A percentile compares a stretch with the other conserved stretches of the same genome.
Conservation (phyloP, 2,113 vertebrate genomes). For the Rhynchopsitta pachyrhyncha region DNA sequence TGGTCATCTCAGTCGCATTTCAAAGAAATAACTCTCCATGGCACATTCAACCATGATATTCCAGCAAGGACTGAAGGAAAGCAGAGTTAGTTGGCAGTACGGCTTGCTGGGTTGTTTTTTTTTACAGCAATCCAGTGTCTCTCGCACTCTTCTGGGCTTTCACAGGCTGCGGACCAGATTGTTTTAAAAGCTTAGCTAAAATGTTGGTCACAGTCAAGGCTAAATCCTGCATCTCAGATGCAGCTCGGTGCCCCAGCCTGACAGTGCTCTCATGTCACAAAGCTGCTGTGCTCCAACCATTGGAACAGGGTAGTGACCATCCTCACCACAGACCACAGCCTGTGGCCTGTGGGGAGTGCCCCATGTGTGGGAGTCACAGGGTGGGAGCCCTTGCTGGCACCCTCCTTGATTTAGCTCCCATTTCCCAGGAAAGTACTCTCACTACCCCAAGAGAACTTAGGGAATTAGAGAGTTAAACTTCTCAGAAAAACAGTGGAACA, state of each 20-base stretch:
- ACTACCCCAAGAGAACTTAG: background rate
- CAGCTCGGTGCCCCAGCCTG: background rate
- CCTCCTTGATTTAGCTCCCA: background rate
- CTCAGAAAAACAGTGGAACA: background rate
- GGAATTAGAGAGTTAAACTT: background rate
- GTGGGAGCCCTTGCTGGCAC: background rate
- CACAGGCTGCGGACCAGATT: background rate
- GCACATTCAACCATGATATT: background rate
- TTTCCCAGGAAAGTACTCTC: background rate
- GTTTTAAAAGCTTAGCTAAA: background rate
- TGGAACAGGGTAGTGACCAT: fast-evolving
- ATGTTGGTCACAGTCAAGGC: fast-evolving
- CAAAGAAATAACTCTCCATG: background rate
- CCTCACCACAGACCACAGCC: background rate
- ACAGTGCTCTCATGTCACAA: background rate
- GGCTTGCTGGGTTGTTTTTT: background rate
- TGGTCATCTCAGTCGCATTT: background rate
- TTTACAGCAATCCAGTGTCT: background rate
- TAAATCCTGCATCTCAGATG: background rate
- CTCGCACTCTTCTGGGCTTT: background rate
- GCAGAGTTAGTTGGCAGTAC: background rate
- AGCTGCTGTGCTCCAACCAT: background rate
- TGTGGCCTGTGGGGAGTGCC: fast-evolving
- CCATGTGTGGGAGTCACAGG: background rate
- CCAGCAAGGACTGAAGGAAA: background rate